Percentiles rank a stretch among this genome's conserved stretches.
phyloP scores from a whole-genome alignment of 2,113 vertebrate genomes.

The Phylloscopus trochiloides region DNA sequence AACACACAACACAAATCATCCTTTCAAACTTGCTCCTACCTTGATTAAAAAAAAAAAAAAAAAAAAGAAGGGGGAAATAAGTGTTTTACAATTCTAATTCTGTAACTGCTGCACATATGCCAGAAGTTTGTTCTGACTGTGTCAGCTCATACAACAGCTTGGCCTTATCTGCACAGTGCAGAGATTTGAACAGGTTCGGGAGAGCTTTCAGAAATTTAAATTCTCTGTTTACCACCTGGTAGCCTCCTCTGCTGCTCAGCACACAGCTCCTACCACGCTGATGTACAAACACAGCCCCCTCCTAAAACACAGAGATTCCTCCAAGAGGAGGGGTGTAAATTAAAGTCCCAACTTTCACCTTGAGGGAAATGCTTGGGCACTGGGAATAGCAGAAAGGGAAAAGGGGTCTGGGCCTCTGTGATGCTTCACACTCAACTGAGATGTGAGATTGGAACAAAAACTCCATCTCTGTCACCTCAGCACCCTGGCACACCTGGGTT shows the following conservation, averaged over 20 bases:
- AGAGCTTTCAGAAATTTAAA: slow-evolving; percentile 58
- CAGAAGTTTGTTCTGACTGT: slow-evolving; percentile 50
- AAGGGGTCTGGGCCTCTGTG: background rate
- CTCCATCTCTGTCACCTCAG: background rate
- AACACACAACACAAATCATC: background rate
- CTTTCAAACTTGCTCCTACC: slow-evolving; percentile 26
- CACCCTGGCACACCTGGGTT: background rate
- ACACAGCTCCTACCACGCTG: background rate
- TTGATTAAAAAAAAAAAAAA: slow-evolving; percentile 1
- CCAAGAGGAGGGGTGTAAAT: background rate
- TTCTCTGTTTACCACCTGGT: slow-evolving; percentile 18
- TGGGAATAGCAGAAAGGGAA: background rate
- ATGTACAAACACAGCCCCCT: background rate
- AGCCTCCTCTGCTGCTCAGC: background rate
- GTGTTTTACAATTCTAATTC: slow-evolving; percentile 53
- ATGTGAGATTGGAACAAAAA: background rate
- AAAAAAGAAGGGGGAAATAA: background rate
- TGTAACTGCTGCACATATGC: background rate
- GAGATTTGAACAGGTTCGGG: slow-evolving; percentile 56
- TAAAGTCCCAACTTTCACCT: background rate
- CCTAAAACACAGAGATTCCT: background rate
- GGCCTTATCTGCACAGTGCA: slow-evolving; percentile 58
- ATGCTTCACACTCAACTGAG: background rate
- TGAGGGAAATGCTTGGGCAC: background rate
- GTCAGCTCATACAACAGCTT: slow-evolving; percentile 37